Evolutionary conservation across 2,797 vertebrate species (phyloP), one percentile per base, ranked within the genome.

Genomic region (Pitangus sulphuratus): DNA sequence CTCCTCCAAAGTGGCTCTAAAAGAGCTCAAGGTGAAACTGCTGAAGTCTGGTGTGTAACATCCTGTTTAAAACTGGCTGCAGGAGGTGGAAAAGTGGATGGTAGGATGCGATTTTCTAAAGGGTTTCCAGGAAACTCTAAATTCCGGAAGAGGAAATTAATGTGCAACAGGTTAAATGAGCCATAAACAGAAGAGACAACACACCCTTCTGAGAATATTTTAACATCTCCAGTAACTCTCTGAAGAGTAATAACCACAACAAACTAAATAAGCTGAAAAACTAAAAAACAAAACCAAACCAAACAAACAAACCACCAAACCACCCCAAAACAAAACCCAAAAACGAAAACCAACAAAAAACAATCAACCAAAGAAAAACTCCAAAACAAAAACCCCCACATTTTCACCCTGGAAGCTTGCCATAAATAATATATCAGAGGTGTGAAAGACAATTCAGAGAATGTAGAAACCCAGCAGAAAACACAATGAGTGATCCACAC

Each of bases 191-290:
- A 84, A 92, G 30, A 74, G 44, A 39, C 0, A 9, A 51, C 0
- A 2, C 6, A 19, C 5, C 2, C 17, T 44, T 64, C 64, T 48
- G 65, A 71, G 58, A 35, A 5, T 60, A 74, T 62, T 58, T 84
- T 18, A 48, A 61, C 58, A 37, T 3, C 8, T 89, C n/a, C 66
- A 62, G 33, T 30, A 65, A 9, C 30, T 84, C 37, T 95, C 66
- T 50, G 70, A 75, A 78, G 3, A 69, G 21, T 71, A 94, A 84
- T 78, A 94, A 84, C 42, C 42, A 76, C 42, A 93, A 69, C 12
- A 89, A 65, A 76, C 42, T 10, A 50, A 87, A 58, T 58, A 79
- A 72, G 6, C 8, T 61, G 58, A 81, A 90, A 88, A 78, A 64
- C 6, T 3, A 2, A 47, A 84, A 76, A 17, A 56, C n/a, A 10